phyloP scores from a whole-genome alignment of 2,113 vertebrate genomes.

The Pachyramphus minor region DNA sequence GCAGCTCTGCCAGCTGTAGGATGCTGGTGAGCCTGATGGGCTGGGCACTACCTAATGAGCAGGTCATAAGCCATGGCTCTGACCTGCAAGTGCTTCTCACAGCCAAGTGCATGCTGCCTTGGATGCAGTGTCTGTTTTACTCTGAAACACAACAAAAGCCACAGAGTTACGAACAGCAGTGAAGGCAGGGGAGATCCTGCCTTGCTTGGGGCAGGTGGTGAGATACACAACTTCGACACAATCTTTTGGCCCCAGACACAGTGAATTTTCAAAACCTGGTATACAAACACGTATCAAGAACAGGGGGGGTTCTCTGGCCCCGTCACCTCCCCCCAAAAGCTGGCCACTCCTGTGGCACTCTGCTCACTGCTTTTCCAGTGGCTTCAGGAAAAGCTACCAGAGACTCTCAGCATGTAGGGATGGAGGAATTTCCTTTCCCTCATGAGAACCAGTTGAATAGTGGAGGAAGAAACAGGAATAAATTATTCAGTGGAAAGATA shows the following conservation, averaged over 20 bases:
- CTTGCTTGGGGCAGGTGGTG: rapidly evolving
- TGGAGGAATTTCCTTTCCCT: neutral
- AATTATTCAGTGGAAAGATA: neutral
- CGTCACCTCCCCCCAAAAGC: rapidly evolving
- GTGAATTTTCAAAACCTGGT: neutral
- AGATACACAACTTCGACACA: neutral
- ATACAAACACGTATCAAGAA: rapidly evolving
- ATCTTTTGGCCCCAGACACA: neutral
- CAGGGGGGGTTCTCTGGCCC: neutral
- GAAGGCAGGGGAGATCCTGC: neutral
- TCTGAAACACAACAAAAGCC: neutral
- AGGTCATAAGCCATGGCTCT: rapidly evolving
- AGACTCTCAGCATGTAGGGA: neutral
- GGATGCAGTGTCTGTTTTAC: neutral
- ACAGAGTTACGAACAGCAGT: neutral
- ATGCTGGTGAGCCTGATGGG: neutral
- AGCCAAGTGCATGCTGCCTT: rapidly evolving
- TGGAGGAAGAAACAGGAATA: neutral
- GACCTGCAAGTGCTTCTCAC: rapidly evolving
- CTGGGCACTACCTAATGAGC: neutral
- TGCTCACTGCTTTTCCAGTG: neutral
- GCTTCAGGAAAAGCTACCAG: neutral
- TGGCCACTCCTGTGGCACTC: neutral
- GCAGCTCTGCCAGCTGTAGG: neutral
- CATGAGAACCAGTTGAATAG: neutral